Conservation (phyloP, 1,140 invertebrate genomes). For the Vanessa atalanta region DNA sequence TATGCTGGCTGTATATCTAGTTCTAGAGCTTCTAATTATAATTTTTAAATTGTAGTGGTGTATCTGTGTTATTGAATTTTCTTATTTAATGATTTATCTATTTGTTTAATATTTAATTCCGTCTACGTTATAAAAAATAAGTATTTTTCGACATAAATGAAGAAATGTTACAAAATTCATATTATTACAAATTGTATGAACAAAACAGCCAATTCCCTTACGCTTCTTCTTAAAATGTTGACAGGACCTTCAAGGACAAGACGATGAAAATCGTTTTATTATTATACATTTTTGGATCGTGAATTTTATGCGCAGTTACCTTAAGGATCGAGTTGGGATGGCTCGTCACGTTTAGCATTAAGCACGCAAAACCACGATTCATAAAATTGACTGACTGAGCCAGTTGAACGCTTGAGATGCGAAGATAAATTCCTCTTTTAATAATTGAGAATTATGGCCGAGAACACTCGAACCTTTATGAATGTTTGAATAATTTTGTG, state of each 20-base stretch:
- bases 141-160: background rate
- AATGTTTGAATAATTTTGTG: slow-evolving; percentile 27
- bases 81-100: no score
- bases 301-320: slow-evolving; percentile 48
- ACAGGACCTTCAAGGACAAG: slow-evolving; percentile 1
- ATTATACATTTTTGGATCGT: background rate
- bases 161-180: slow-evolving; percentile 8
- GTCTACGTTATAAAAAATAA: no score
- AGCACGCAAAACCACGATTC: slow-evolving; percentile 62
- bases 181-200: slow-evolving; percentile 1
- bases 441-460: slow-evolving; percentile 55
- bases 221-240: background rate
- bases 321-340: slow-evolving; percentile 33
- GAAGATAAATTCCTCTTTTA: slow-evolving; percentile 42
- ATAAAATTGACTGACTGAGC: slow-evolving; percentile 63
- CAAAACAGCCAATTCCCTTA: slow-evolving; percentile 27
- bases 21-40: no score
- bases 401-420: slow-evolving; percentile 47
- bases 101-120: no score
- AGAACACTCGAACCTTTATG: slow-evolving; percentile 22
- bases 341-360: slow-evolving; percentile 48
- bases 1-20: no score
- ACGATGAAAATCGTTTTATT: slow-evolving; percentile 17
- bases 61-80: no score
- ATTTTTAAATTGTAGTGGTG: no score